phyloP scores from a whole-genome alignment of 2,113 vertebrate genomes.

The Sorex fumeus region DNA sequence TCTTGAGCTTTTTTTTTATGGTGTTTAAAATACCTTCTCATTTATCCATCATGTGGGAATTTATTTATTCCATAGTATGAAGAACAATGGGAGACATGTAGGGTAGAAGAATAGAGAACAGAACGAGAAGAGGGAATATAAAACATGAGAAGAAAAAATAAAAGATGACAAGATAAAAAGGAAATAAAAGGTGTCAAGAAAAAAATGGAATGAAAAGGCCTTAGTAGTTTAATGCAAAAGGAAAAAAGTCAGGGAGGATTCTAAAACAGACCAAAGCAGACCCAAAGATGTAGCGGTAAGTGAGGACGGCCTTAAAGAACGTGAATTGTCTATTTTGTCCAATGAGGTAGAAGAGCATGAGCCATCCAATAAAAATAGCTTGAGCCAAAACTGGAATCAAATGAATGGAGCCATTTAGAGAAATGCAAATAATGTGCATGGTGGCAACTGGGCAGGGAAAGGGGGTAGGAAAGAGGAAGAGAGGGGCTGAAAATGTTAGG shows the following conservation, averaged over 20 bases:
- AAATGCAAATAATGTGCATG: background rate
- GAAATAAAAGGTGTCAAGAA: background rate
- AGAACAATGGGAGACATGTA: background rate
- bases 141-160: background rate
- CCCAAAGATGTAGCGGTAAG: background rate
- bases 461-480: background rate
- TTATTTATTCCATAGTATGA: background rate
- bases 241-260: background rate
- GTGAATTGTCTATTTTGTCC: background rate
- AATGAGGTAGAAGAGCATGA: background rate
- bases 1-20: background rate
- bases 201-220: background rate
- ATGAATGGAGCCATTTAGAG: background rate
- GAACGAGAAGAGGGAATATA: background rate
- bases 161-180: background rate
- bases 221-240: background rate
- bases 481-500: background rate
- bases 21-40: background rate
- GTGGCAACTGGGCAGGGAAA: background rate
- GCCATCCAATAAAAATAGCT: background rate
- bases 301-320: background rate
- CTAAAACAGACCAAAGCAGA: background rate
- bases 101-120: background rate
- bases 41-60: conserved; percentile 1
- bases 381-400: background rate